Evolutionary conservation across 2,888 invertebrate species (phyloP).

Genomic region (Linnaemya vulpina): DNA sequence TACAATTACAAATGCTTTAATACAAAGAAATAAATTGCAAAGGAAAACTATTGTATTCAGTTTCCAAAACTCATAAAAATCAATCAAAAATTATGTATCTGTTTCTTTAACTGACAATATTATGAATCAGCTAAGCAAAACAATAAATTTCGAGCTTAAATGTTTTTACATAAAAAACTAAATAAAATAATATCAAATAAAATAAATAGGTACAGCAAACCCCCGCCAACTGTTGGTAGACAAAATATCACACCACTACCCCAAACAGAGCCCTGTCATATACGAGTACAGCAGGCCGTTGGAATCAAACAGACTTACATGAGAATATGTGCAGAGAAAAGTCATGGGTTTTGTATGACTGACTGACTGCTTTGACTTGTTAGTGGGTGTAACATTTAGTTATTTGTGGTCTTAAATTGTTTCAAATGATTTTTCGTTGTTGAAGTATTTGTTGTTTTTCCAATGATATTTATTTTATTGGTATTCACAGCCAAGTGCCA

Average conservation of each 20-base stretch:
- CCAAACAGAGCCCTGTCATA: slow-evolving; percentile 12
- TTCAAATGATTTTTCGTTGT: slow-evolving; percentile 25
- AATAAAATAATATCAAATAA: no score
- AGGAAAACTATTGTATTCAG: background rate
- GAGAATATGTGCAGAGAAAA: slow-evolving; percentile 37
- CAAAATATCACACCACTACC: slow-evolving; percentile 47
- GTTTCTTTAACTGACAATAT: slow-evolving; percentile 19
- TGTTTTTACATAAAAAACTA: slow-evolving; percentile 38
- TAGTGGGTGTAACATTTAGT: slow-evolving; percentile 70
- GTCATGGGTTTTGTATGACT: slow-evolving; percentile 41
- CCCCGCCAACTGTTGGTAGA: slow-evolving; percentile 64
- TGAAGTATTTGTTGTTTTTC: slow-evolving; percentile 18
- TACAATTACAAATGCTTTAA: background rate
- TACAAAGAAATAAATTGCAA: background rate
- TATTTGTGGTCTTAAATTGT: slow-evolving; percentile 45
- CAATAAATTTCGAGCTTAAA: slow-evolving; percentile 64
- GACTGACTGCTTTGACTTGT: slow-evolving; percentile 51
- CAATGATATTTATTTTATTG: slow-evolving; percentile 39
- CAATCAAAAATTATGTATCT: slow-evolving; percentile 51
- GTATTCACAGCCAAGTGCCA: slow-evolving; percentile 44
- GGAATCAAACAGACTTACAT: slow-evolving; percentile 43
- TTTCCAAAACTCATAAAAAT: slow-evolving; percentile 63
- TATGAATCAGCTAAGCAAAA: slow-evolving; percentile 30
- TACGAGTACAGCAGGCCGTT: background rate
- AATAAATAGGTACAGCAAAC: background rate